These are phyloP conservation scores for Leucophora obtusa DNA, from an alignment of 2,888 invertebrate genomes.

Conservation along the genomic window DNA sequence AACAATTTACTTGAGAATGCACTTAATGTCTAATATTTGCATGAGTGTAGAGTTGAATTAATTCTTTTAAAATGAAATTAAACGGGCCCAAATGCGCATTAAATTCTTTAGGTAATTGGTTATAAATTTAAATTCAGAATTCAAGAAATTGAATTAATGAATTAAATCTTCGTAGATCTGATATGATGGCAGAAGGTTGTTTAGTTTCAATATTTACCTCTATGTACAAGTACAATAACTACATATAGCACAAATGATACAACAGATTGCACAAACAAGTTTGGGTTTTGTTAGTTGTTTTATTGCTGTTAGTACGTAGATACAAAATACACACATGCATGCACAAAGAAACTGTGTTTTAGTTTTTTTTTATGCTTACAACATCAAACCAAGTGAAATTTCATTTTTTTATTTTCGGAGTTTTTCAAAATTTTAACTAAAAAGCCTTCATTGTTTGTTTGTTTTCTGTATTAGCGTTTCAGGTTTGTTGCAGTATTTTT, in stretches of 20 bases:
- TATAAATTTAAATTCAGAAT: too few species aligned
- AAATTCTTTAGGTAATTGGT: too few species aligned
- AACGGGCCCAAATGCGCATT: too few species aligned
- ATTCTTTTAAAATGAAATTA: too few species aligned
- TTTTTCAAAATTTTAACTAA: slow-evolving; percentile 27
- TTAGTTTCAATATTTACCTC: slow-evolving; percentile 47
- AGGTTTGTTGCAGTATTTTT: slow-evolving; percentile 60
- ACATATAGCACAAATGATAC: slow-evolving; percentile 21
- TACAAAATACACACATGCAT: slow-evolving; percentile 11
- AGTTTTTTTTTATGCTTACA: slow-evolving; percentile 26
- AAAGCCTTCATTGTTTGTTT: slow-evolving; percentile 41
- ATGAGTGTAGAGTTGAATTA: too few species aligned
- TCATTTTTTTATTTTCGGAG: slow-evolving; percentile 53
- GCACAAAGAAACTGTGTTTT: slow-evolving; percentile 8
- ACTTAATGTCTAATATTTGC: too few species aligned
- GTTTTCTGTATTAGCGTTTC: slow-evolving; percentile 60
- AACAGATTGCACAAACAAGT: slow-evolving; percentile 59
- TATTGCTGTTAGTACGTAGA: neutral
- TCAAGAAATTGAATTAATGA: too few species aligned
- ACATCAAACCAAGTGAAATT: slow-evolving; percentile 59
- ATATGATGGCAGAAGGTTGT: slow-evolving; percentile 47
- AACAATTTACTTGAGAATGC: too few species aligned
- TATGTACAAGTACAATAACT: slow-evolving; percentile 38
- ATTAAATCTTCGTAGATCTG: too few species aligned
- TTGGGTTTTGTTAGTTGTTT: slow-evolving; percentile 60